A percentile compares a stretch with the other conserved stretches of the same genome.
Evolutionary conservation across 2,888 invertebrate species (phyloP).

Genomic region (Drosophila dives): DNA sequence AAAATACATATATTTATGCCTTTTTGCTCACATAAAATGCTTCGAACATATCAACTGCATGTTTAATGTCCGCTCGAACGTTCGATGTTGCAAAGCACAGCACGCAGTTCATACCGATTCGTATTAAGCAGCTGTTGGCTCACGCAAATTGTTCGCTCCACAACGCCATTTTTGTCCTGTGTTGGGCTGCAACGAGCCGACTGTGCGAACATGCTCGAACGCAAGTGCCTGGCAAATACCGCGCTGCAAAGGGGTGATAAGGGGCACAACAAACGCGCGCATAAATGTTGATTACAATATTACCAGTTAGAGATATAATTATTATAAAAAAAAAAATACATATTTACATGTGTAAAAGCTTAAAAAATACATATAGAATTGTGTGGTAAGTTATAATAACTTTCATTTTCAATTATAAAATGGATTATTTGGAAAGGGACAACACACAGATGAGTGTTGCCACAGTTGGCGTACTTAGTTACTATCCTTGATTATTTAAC

Average conservation of each 20-base stretch:
- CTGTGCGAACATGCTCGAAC: too few species aligned
- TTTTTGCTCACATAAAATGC: background rate
- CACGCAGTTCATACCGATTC: background rate
- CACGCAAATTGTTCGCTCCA: background rate
- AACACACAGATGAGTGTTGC: slow-evolving; percentile 4
- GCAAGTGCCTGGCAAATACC: background rate
- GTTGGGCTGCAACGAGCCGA: background rate
- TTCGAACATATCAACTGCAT: background rate
- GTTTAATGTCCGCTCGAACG: background rate
- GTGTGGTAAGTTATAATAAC: background rate
- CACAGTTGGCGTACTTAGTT: background rate
- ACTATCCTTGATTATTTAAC: background rate
- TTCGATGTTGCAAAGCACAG: background rate
- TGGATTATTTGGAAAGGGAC: background rate
- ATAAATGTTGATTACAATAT: background rate
- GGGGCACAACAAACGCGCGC: background rate
- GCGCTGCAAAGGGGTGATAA: background rate
- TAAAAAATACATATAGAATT: background rate
- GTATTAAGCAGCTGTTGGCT: too few species aligned
- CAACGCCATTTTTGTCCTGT: too few species aligned
- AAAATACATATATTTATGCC: background rate
- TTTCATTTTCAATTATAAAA: background rate
- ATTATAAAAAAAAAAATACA: background rate
- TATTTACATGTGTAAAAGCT: background rate
- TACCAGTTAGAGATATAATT: background rate